Evolutionary conservation across 2,888 invertebrate species (phyloP), one percentile per base, ranked within the genome.

Genomic region (Spodoptera picta): DNA sequence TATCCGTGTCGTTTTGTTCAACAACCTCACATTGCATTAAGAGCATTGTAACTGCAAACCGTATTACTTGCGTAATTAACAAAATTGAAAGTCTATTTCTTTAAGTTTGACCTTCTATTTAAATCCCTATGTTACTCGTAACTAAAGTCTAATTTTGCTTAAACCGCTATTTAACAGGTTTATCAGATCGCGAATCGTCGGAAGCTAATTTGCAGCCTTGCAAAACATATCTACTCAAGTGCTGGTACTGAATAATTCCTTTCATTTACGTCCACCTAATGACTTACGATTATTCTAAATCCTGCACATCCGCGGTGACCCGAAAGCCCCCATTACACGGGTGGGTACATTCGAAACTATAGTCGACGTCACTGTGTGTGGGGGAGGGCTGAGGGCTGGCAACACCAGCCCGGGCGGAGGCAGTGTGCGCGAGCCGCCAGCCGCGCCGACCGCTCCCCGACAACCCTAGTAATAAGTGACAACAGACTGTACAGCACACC

Each of bases 401-500:
- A 93, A 91, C 90, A 84, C 87, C 49, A 59, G 80, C 92, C 93
- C 93, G 93, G 93, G 93, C 91, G 88, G 87, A 90, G 92, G 87
- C 93, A 94, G 94, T 94, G 85, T 91, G 91, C 93, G 93, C 94
- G 92, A 91, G 88, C 81, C 85, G 81, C 75, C 83, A 67, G 81
- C 89, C 88, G 90, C 87, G 87, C 86, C 88, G 86, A 87, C 84
- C 92, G 93, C 83, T 80, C 74, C 79, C 74, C 75, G 75, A 77
- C 86, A 81, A 70, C 77, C 83, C 86, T 85, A 88, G 87, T 83
- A 65, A 69, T 64, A 74, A 74, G 73, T 77, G 76, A 77, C 55
- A 77, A 69, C 69, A 70, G 70, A 77, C 62, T 73, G 54, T 78
- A 76, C 73, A 80, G 77, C 75, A 79, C 84, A 83, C 80, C 83